phyloP scores from a whole-genome alignment of 2,113 vertebrate genomes.

The Lagopus leucura region DNA sequence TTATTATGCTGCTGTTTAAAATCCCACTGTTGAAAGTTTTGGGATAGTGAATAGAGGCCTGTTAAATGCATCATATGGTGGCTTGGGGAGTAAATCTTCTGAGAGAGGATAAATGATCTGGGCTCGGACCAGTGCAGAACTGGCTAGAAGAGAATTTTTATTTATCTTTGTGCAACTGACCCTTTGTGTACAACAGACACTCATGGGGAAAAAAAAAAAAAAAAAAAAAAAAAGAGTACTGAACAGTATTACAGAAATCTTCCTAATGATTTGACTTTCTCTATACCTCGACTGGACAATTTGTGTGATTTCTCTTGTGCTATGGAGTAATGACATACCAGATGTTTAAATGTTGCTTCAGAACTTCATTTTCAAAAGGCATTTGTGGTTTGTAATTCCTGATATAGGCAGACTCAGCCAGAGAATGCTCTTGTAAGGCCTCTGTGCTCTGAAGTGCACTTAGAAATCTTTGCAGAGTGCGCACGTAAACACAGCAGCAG shows the following conservation, averaged over 20 bases:
- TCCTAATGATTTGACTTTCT: not conserved
- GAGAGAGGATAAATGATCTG: not conserved
- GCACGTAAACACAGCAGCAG: not conserved
- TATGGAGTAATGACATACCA: not conserved
- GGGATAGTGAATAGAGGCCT: not conserved
- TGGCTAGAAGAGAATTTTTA: not conserved
- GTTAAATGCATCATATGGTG: not conserved
- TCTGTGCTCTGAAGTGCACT: not conserved
- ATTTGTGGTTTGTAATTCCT: not conserved
- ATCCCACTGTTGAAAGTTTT: not conserved
- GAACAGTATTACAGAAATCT: not conserved
- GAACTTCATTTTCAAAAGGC: not conserved
- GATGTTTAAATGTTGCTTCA: not conserved
- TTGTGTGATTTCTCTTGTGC: not conserved
- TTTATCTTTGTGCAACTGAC: not conserved
- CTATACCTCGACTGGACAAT: not conserved
- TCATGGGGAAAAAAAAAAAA: not conserved
- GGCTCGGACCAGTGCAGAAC: not conserved
- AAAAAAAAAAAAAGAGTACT: not conserved
- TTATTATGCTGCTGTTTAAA: constrained; percentile 21
- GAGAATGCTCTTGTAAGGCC: not conserved
- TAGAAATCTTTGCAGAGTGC: not conserved
- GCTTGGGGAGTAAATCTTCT: not conserved
- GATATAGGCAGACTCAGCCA: not conserved
- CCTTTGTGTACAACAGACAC: not conserved